Evolutionary conservation across 2,888 invertebrate species (phyloP), one percentile per base, ranked within the genome.

Genomic region (Pinctada fucata): DNA sequence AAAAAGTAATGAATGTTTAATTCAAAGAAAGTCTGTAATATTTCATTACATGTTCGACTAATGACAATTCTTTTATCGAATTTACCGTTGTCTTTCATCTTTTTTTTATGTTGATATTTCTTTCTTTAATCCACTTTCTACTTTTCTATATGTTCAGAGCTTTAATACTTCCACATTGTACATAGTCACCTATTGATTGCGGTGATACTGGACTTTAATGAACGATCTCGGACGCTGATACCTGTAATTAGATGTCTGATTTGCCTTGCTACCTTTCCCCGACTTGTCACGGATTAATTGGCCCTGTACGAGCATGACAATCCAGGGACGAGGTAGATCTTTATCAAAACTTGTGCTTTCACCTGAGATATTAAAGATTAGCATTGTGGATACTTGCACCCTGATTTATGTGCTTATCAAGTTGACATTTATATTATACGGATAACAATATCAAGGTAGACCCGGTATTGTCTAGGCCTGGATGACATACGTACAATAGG

Each of bases 341-440:
- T 58, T 58, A 58, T 58, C 58, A 13, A 6, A 58, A 10, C 58
- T 6, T 58, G 13, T 58, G 8, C 58, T 58, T 58, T 58, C 58
- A 58, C 58, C 58, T 58, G 6, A 58, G 58, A 58, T 58, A 58
- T 58, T 58, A 6, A 58, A 58, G 58, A 58, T 58, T 58, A 13
- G 8, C 13, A 58, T 58, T 58, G 6, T 58, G 58, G 58, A 58
- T 58, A 58, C 58, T 58, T 58, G 6, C 58, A 73, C 45, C 47
- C 49, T n/a, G 65, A 64, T 63, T 73, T 64, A 73, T 73, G 64
- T 31, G 64, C 58, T 73, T 73, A 73, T 64, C 65, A 48, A 48
- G 47, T 63, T 73, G 73, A 73, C 73, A 65, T 73, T 73, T 64
- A 73, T 73, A 73, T 73, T 63, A 72, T 45, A 48, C 31, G 64